Evolutionary conservation across 2,113 vertebrate genomes (phyloP).

Genomic region (Terrapene triunguis): DNA sequence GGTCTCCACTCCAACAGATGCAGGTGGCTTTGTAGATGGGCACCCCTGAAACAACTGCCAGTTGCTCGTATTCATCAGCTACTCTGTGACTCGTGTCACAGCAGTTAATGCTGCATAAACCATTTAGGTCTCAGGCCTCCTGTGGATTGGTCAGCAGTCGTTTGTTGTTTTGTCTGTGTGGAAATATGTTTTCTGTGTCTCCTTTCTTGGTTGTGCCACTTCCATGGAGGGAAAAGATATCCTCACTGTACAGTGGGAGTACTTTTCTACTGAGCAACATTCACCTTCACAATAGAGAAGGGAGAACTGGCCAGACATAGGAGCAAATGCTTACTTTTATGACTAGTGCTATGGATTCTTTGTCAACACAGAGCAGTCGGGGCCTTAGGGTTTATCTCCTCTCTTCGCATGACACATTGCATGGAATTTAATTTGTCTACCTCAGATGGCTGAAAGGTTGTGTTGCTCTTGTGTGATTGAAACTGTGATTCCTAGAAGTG

Average conservation of each 20-base stretch:
- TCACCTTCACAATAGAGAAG: neutral
- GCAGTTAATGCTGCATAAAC: neutral
- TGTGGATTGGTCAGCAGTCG: neutral
- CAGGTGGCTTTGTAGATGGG: neutral
- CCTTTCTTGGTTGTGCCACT: neutral
- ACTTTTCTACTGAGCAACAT: neutral
- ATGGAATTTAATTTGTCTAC: neutral
- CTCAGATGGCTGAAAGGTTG: neutral
- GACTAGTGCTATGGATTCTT: neutral
- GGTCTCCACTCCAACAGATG: neutral
- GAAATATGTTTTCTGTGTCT: neutral
- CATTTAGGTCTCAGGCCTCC: neutral
- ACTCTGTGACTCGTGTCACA: neutral
- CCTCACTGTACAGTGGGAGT: neutral
- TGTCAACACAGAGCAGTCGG: neutral
- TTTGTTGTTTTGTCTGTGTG: neutral
- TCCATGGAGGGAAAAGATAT: neutral
- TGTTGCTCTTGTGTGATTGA: neutral
- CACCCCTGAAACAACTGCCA: neutral
- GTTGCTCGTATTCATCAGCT: neutral
- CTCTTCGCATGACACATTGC: neutral
- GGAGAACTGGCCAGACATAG: neutral
- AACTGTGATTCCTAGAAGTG: neutral
- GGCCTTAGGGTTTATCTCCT: neutral
- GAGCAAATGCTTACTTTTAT: neutral